A percentile compares a stretch with the other conserved stretches of the same genome.
These are phyloP conservation scores for Echinops telfairi DNA, from an alignment of 2,113 vertebrate genomes.

Conservation along the genomic window DNA sequence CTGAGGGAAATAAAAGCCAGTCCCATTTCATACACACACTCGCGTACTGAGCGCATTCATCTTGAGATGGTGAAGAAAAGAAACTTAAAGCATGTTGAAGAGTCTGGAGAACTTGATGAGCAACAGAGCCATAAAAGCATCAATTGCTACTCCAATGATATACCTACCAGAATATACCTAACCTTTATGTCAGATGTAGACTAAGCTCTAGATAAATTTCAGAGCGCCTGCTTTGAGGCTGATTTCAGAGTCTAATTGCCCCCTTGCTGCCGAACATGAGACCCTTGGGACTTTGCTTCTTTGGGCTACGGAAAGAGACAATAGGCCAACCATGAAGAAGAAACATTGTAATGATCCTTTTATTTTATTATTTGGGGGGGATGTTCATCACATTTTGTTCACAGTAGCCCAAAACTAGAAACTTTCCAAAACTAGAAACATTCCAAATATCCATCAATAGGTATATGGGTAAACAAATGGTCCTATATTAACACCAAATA, in stretches of 20 bases:
- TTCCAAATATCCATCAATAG: background rate
- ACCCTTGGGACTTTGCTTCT: background rate
- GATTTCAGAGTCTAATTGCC: conserved; percentile 38
- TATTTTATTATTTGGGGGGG: background rate
- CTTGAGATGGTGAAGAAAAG: background rate
- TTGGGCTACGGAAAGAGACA: conserved; percentile 35
- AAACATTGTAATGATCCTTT: conserved; percentile 62
- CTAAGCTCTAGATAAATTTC: conserved; percentile 29
- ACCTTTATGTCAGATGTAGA: conserved; percentile 16
- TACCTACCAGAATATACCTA: conserved; percentile 6
- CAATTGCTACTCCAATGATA: conserved; percentile 37
- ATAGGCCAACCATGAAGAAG: background rate
- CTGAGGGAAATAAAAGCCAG: conserved; percentile 43
- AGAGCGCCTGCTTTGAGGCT: background rate
- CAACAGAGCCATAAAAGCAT: background rate
- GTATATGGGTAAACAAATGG: background rate
- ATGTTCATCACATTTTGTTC: background rate
- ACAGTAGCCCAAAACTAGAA: background rate
- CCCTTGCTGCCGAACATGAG: background rate
- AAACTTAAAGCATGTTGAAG: conserved; percentile 33
- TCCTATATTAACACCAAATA: background rate
- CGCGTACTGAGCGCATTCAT: conserved; percentile 8
- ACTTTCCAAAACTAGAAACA: background rate
- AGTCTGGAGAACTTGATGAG: background rate
- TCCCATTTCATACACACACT: too few relatives aligned